phyloP scores from a whole-genome alignment of 2,113 vertebrate genomes.

The Pleuronectes platessa region DNA sequence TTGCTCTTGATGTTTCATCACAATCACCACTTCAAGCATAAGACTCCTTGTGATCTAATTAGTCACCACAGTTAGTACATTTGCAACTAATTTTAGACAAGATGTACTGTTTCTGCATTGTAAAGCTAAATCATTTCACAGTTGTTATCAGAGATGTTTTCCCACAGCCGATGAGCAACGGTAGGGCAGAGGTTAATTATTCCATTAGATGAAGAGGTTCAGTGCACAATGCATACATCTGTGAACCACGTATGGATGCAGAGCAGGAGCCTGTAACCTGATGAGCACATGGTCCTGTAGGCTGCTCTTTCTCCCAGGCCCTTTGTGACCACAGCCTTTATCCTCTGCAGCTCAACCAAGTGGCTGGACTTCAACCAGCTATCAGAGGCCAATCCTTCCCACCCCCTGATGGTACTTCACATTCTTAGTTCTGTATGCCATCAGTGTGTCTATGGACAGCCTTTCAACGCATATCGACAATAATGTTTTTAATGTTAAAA shows the following conservation, averaged over 20 bases:
- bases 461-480: not conserved
- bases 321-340: slow-evolving; percentile 45
- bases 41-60: slow-evolving; percentile 48
- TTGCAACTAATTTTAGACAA: slow-evolving; percentile 48
- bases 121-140: slow-evolving; percentile 8
- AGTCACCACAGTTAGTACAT: slow-evolving; percentile 45
- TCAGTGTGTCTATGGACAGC: slow-evolving; percentile 2
- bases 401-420: slow-evolving; percentile 34
- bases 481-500: not conserved
- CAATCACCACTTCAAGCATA: slow-evolving; percentile 44
- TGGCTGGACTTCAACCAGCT: slow-evolving; percentile 35
- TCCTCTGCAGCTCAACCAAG: slow-evolving; percentile 37
- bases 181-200: slow-evolving; percentile 20
- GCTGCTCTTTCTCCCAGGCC: slow-evolving; percentile 42
- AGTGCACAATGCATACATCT: slow-evolving; percentile 22
- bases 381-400: slow-evolving; percentile 33
- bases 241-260: slow-evolving; percentile 13
- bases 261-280: slow-evolving; percentile 24
- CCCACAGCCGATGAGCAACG: slow-evolving; percentile 16
- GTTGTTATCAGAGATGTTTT: slow-evolving; percentile 38
- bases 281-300: slow-evolving; percentile 24
- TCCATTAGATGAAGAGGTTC: slow-evolving; percentile 32
- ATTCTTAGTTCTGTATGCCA: slow-evolving; percentile 26
- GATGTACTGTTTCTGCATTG: slow-evolving; percentile 28
- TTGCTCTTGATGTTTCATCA: slow-evolving; percentile 47